Conservation (phyloP, 2,888 invertebrate species). For the Philereme transversata region DNA sequence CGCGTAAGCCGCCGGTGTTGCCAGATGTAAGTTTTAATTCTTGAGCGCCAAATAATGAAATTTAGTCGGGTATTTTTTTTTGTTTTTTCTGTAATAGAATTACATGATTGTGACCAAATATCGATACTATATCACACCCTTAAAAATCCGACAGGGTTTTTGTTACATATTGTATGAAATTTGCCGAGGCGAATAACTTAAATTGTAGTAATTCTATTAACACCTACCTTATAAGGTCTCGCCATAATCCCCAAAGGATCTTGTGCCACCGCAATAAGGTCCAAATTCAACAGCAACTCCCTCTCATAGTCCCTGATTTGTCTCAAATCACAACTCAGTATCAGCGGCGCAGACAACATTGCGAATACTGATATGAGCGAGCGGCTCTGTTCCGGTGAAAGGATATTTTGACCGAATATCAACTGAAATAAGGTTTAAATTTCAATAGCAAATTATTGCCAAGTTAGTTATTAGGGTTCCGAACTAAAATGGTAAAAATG, state of each 20-base stretch:
- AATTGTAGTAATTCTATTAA: background rate
- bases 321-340: conserved; percentile 86
- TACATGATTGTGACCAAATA: too few species aligned
- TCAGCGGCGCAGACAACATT: conserved; percentile 86
- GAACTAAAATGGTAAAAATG: too few species aligned
- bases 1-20: too few species aligned
- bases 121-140: too few species aligned
- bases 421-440: conserved; percentile 59
- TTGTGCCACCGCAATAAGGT: conserved; percentile 86
- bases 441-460: background rate
- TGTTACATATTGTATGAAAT: too few species aligned
- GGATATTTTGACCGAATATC: conserved; percentile 77
- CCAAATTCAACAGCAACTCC: conserved; percentile 82
- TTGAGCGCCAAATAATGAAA: too few species aligned
- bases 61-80: too few species aligned
- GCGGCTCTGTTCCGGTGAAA: conserved; percentile 83
- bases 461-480: too few species aligned
- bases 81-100: too few species aligned
- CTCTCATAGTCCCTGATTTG: conserved; percentile 71
- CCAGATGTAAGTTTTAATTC: too few species aligned
- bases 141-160: too few species aligned
- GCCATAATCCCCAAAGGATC: conserved; percentile 86
- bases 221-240: conserved; percentile 57
- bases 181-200: too few species aligned
- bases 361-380: conserved; percentile 86